Evolutionary conservation across 2,113 vertebrate species (phyloP).

Genomic region (Tragelaphus strepsiceros): DNA sequence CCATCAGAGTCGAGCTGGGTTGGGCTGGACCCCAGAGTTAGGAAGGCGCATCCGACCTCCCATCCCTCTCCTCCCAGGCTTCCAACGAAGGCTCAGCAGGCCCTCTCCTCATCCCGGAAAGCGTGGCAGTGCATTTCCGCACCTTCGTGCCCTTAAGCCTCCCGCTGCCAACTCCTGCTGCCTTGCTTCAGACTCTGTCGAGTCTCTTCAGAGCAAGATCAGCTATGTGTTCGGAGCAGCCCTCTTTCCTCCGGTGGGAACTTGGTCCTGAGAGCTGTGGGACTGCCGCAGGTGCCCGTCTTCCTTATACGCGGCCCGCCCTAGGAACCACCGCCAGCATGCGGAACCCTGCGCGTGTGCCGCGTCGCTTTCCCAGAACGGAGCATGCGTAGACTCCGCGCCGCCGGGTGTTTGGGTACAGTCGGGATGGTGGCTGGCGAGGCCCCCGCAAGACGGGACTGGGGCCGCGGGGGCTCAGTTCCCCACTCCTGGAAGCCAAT

Average conservation of each 20-base stretch:
- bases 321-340: too few relatives aligned
- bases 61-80: not conserved
- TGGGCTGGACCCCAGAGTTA: not conserved
- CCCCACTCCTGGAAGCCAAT: not conserved
- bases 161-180: not conserved
- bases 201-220: not conserved
- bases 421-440: not conserved
- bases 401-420: rapidly evolving
- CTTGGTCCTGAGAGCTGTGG: not conserved
- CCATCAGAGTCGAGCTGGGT: not conserved
- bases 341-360: rapidly evolving
- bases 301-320: not conserved
- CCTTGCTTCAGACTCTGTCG: not conserved
- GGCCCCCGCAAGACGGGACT: not conserved
- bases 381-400: not conserved
- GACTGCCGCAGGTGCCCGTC: not conserved
- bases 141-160: not conserved
- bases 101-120: not conserved
- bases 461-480: not conserved
- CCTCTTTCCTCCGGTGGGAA: not conserved
- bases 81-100: not conserved
- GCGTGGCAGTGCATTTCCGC: rapidly evolving
- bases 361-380: not conserved
- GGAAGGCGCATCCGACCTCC: not conserved
- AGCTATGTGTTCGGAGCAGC: not conserved